phyloP scores from a whole-genome alignment of 53 echinoderm and acorn worm species.

The Hippasteria phrygiana region DNA sequence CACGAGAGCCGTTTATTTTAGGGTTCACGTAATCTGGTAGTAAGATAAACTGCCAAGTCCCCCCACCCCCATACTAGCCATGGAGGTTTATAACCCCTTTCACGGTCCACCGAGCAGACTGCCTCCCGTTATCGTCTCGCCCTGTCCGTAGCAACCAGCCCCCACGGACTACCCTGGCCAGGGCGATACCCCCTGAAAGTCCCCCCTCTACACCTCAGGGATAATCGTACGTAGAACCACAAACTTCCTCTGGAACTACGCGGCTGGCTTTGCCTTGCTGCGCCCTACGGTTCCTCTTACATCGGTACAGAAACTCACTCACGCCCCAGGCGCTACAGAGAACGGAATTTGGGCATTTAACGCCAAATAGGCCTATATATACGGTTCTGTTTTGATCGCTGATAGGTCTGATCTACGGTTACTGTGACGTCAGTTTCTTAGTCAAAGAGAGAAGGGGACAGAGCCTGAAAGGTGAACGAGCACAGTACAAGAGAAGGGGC shows the following conservation, averaged over 20 bases:
- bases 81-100: slow-evolving; percentile 9
- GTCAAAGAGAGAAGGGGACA: too few relatives aligned
- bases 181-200: slow-evolving; percentile 31
- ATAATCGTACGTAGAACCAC: slow-evolving; percentile 22
- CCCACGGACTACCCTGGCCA: slow-evolving; percentile 33
- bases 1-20: slow-evolving; percentile 11
- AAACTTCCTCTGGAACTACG: slow-evolving; percentile 56
- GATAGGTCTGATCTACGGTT: neutral
- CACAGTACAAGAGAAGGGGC: too few relatives aligned
- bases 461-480: too few relatives aligned
- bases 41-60: slow-evolving; percentile 42
- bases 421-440: neutral
- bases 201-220: neutral
- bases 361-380: slow-evolving; percentile 40
- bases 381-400: neutral
- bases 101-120: slow-evolving; percentile 47
- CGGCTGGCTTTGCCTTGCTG: slow-evolving; percentile 22
- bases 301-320: slow-evolving; percentile 12
- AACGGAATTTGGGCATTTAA: slow-evolving; percentile 39
- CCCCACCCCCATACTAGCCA: neutral
- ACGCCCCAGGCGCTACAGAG: neutral
- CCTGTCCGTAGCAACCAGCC: slow-evolving; percentile 4
- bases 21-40: slow-evolving; percentile 10
- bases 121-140: slow-evolving; percentile 44
- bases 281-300: neutral